Conservation (phyloP, 2,888 invertebrate species). For the Sinopyrophorus schimmeli region DNA sequence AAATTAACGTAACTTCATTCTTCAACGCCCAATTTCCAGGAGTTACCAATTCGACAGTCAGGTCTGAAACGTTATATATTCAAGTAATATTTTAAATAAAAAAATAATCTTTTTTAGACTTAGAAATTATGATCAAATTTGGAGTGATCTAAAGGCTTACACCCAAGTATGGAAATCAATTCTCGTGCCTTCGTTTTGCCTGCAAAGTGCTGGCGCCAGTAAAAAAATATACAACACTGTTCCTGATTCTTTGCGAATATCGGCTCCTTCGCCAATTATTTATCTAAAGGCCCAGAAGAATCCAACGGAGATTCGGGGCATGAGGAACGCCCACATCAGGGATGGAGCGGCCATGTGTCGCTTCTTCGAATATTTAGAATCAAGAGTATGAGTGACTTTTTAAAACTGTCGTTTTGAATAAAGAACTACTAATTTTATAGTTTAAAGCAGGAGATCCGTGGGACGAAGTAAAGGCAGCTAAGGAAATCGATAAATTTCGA, state of each 20-base stretch:
- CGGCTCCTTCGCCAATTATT: conserved; percentile 78
- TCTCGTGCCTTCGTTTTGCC: conserved; percentile 70
- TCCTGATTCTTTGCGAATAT: conserved; percentile 61
- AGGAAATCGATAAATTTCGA: conserved; percentile 72
- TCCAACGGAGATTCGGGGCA: conserved; percentile 74
- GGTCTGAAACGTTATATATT: too few relatives aligned
- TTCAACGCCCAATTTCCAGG: conserved; percentile 62
- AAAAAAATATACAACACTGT: conserved; percentile 68
- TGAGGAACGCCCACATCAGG: conserved; percentile 81
- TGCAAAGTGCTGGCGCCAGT: conserved; percentile 73
- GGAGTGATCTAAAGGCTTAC: conserved; percentile 69
- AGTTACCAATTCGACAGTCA: conserved; percentile 63
- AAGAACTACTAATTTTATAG: conserved; percentile 37
- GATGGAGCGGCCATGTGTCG: conserved; percentile 92
- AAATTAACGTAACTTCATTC: conserved; percentile 52
- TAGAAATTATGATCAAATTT: conserved; percentile 70
- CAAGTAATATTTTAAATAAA: conserved; percentile 1
- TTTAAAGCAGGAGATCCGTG: conserved; percentile 42
- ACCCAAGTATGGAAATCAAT: conserved; percentile 67
- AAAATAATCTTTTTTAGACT: conserved; percentile 58
- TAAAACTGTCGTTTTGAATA: conserved; percentile 35
- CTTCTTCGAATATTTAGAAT: conserved; percentile 75
- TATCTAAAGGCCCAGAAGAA: conserved; percentile 89
- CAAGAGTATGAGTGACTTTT: too few relatives aligned
- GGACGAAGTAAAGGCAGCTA: conserved; percentile 73